phyloP scores from a whole-genome alignment of 2,797 vertebrate genomes.

The Urophycis tenuis region DNA sequence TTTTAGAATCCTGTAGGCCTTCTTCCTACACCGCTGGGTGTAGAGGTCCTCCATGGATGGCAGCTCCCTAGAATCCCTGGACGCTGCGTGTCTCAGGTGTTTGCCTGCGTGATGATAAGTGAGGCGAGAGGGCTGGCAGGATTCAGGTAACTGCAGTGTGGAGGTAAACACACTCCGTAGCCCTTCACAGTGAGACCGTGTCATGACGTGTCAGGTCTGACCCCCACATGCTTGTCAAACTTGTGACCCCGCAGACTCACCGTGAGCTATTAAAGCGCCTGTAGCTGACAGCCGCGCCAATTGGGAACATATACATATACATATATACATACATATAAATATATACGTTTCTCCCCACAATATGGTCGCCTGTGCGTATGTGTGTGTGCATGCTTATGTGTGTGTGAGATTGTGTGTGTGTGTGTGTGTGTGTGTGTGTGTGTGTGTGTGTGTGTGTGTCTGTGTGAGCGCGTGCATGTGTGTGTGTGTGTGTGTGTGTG shows the following conservation, averaged over 20 bases:
- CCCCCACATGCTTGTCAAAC: slow-evolving; percentile 19
- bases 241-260: slow-evolving; percentile 31
- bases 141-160: slow-evolving; percentile 18
- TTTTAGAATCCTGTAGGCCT: too few relatives aligned
- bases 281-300: slow-evolving; percentile 25
- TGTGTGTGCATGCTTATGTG: slow-evolving; percentile 33
- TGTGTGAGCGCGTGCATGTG: background rate
- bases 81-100: background rate
- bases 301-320: slow-evolving; percentile 17
- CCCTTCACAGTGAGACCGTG: slow-evolving; percentile 9
- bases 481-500: background rate
- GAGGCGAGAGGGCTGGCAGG: background rate
- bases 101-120: background rate
- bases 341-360: slow-evolving; percentile 10
- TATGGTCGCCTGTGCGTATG: slow-evolving; percentile 11
- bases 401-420: slow-evolving; percentile 38
- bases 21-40: too few relatives aligned
- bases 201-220: too few relatives aligned
- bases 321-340: too few relatives aligned
- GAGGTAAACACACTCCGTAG: slow-evolving; percentile 18
- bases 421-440: slow-evolving; percentile 2
- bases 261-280: slow-evolving; percentile 26
- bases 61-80: too few relatives aligned
- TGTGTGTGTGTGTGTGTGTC: slow-evolving; percentile 3
- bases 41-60: too few relatives aligned